These are phyloP conservation scores for Drosophila novamexicana DNA, from an alignment of 1,140 invertebrate genomes.

Conservation along the genomic window DNA sequence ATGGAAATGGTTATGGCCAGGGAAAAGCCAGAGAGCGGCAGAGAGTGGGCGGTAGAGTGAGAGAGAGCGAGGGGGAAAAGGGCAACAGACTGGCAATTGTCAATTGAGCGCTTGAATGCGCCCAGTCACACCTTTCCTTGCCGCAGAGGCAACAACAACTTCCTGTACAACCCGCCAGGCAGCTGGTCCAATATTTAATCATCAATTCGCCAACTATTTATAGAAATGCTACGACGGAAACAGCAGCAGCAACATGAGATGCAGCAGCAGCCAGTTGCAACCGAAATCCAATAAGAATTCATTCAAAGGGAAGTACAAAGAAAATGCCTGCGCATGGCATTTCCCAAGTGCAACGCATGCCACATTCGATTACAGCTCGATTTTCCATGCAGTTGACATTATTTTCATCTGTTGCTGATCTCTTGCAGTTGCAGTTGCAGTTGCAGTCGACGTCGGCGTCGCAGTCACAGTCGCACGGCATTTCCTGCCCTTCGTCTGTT, in stretches of 20 bases:
- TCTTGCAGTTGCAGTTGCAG: slow-evolving; percentile 16
- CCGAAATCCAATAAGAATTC: slow-evolving; percentile 1
- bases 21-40: not conserved
- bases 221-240: slow-evolving; percentile 34
- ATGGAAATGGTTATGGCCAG: not conserved
- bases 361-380: slow-evolving; percentile 10
- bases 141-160: slow-evolving; percentile 26
- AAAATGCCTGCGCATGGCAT: not conserved
- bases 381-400: slow-evolving; percentile 25
- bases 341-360: too few species aligned
- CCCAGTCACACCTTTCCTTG: slow-evolving; percentile 40
- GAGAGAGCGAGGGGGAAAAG: not conserved
- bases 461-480: slow-evolving; percentile 17
- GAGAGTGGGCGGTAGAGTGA: not conserved
- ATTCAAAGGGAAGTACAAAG: not conserved
- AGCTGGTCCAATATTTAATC: slow-evolving; percentile 71
- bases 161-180: slow-evolving; percentile 44
- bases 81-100: slow-evolving; percentile 44
- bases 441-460: slow-evolving; percentile 5
- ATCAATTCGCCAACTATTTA: slow-evolving; percentile 44
- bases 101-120: slow-evolving; percentile 64
- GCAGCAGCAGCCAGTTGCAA: not conserved
- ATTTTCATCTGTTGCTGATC: slow-evolving; percentile 18
- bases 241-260: not conserved
- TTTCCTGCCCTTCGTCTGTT: slow-evolving; percentile 59